A percentile compares a stretch with the other conserved stretches of the same genome.
Evolutionary conservation across 2,797 vertebrate genomes (phyloP).

Genomic region (Acanthurus leucopareius): DNA sequence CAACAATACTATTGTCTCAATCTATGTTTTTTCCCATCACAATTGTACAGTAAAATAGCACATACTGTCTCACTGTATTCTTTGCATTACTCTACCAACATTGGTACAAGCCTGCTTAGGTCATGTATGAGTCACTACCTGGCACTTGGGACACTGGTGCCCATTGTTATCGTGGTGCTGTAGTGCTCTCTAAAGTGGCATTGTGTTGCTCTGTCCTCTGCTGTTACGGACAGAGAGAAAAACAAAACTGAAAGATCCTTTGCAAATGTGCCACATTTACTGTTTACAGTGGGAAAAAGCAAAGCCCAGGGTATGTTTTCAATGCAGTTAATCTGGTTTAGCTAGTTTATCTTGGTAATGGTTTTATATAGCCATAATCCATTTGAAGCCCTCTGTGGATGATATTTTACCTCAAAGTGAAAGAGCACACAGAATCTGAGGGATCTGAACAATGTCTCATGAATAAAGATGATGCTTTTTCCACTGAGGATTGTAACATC

Average conservation of each 20-base stretch:
- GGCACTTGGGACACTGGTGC: conserved; percentile 81
- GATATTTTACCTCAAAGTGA: conserved; percentile 13
- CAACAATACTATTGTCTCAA: conserved; percentile 38
- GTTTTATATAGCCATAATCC: not conserved
- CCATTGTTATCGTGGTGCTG: conserved; percentile 80
- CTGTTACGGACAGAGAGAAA: conserved; percentile 55
- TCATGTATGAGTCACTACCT: conserved; percentile 88
- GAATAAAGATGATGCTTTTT: conserved; percentile 52
- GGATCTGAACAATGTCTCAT: conserved; percentile 55
- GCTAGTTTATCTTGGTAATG: not conserved
- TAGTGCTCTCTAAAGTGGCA: conserved; percentile 79
- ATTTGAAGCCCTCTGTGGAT: not conserved
- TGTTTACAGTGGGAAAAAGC: conserved; percentile 20
- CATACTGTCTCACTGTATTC: conserved; percentile 62
- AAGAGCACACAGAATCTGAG: conserved; percentile 25
- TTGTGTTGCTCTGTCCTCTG: conserved; percentile 74
- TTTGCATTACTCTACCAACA: conserved; percentile 57
- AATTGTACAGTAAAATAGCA: conserved; percentile 35
- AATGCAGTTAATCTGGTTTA: not conserved
- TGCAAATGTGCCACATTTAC: conserved; percentile 19
- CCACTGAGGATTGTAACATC: conserved; percentile 38
- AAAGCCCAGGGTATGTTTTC: not conserved
- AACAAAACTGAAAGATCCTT: conserved; percentile 32
- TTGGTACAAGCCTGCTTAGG: conserved; percentile 77
- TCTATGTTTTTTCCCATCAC: not conserved